Evolutionary conservation across 2,797 vertebrate genomes (phyloP), one percentile per base, ranked within the genome.

Genomic region (Heliangelus exortis): DNA sequence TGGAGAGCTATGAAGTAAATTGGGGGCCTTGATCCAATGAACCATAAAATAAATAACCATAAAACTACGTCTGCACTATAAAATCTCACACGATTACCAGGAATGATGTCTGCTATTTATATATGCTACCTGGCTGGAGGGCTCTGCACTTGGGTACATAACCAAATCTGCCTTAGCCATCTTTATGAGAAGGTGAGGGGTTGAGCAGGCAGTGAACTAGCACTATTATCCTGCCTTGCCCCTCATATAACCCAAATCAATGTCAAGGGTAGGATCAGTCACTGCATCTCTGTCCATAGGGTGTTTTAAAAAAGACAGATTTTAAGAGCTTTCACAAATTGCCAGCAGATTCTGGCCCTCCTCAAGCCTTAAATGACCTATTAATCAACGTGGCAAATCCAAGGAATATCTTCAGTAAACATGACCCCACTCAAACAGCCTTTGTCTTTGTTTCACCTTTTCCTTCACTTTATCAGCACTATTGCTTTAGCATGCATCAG

Each of bases 41-140:
- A 91, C 93, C 55, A 14, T 93, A 82, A 95, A 96, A 96, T 87
- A 94, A 96, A 96, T 93, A 91, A 95, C 93, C 93, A 89, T 94
- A 94, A 95, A 96, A 78, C 36, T 29, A 59, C 2, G 0, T n/a
- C 90, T 78, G 90, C 54, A 22, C 87, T 55, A 61, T 73, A 92
- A 95, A 93, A 79, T 83, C 92, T 95, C 78, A 80, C 72, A 39
- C 33, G 12, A 65, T 45, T 80, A 81, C 81, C 90, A 94, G 67
- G 17, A 85, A 80, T 0, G 0, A 28, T 11, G 7, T 6, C 55
- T 75, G 71, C 13, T 87, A 50, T 62, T 75, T 73, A 58, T 41
- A 51, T 23, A 12, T 1, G 0, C n/a, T 65, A 71, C 78, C 88
- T 95, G 87, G 47, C 69, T 51, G 71, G 58, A 92, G 62, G 67